These are phyloP conservation scores for Elysia chlorotica DNA, from an alignment of 1,140 invertebrate species.

Conservation along the genomic window DNA sequence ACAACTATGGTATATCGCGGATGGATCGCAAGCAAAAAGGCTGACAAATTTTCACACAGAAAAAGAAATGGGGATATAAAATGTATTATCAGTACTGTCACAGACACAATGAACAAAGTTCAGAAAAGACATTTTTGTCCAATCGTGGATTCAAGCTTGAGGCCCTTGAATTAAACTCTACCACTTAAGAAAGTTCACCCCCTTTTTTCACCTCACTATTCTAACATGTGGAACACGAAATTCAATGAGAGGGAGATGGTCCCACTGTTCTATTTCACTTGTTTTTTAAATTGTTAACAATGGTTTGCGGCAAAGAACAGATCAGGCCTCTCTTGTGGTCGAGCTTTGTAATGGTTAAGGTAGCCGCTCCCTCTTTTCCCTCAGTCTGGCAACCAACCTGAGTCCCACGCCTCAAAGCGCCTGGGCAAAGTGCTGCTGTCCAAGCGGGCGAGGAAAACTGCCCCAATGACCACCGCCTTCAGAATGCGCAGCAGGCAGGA, in stretches of 20 bases:
- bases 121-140: too few species aligned
- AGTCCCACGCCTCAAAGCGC: conserved; percentile 21
- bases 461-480: conserved; percentile 15
- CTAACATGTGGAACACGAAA: neutral
- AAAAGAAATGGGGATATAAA: too few species aligned
- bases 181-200: too few species aligned
- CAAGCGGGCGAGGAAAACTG: conserved; percentile 15
- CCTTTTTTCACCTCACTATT: too few species aligned
- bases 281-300: neutral
- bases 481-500: conserved; percentile 19
- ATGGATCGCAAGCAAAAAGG: too few species aligned
- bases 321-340: neutral
- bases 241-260: neutral
- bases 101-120: too few species aligned
- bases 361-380: neutral
- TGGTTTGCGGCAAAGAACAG: neutral
- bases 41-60: too few species aligned
- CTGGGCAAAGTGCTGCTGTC: conserved; percentile 16
- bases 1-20: too few species aligned
- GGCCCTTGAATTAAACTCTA: too few species aligned
- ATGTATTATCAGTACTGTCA: too few species aligned
- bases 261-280: neutral
- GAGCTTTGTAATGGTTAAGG: neutral
- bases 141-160: too few species aligned
- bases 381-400: conserved; percentile 8